Base-by-base conservation (phyloP, 2,113 vertebrate genomes). In the Heliornis fulica region DNA sequence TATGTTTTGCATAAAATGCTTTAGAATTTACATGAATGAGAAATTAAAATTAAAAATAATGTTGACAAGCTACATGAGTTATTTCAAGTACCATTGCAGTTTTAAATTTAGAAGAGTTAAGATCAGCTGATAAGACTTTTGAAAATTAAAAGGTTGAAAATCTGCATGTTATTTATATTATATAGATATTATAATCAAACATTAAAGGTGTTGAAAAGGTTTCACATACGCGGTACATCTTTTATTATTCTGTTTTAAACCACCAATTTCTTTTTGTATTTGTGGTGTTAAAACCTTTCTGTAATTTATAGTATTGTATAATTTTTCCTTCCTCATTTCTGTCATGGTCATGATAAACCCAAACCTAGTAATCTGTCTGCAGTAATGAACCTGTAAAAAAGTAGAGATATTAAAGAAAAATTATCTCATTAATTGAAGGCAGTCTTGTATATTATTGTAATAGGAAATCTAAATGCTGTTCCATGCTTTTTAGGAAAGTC, bases 131-230 rank as follows among this genome's bases (percentile, higher is more conserved):
- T 93, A 95, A 97, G 68, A 48, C 28, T 64, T 92, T 94, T 94
- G 91, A 96, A 97, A 95, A 59, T 70, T 95, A 91, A 46, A 95
- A 83, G 51, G 22, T 5, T 92, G 74, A 93, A 81, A 95, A 72
- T 80, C 68, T 90, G 2, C 80, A 56, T 83, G 48, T 48, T 93
- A 82, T 87, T 94, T 89, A 51, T 89, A 94, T 68, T 84, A 11
- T 32, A 65, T 51, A 63, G 8, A 25, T 34, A 64, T 63, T 95
- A 53, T 88, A 93, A 78, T 79, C 36, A 80, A 61, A 85, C 31
- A 75, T 80, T 85, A 76, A 59, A 86, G 61, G 22, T 84, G 32
- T 70, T 81, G 51, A 32, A 83, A 83, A 79, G 25, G 2, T 74
- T 93, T 70, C 86, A n/a, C 36, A 66, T 77, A 60, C 5, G 43